Base-by-base conservation (phyloP, 2,797 vertebrate genomes). In the Smutsia gigantea region DNA sequence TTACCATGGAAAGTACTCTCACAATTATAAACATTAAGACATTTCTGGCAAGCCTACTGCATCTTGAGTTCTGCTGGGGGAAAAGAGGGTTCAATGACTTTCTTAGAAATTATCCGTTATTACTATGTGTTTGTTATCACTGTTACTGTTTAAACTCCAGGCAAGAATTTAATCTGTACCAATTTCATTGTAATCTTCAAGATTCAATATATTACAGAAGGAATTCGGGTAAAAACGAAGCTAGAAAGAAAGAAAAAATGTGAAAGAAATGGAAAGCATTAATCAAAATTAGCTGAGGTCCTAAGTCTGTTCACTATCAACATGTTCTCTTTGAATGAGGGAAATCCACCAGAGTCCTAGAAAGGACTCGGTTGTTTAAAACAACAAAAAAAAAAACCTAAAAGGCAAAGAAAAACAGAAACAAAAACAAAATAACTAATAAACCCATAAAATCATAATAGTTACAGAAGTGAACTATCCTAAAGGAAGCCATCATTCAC, bases 301-400 rank as follows among this genome's bases (percentile, higher is more conserved):
- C 5, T 34, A 69, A 74, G 31, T 63, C 3, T 23, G 0, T n/a
- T 87, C 25, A 59, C 82, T 96, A 90, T 92, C 71, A 66, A 74
- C 53, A 64, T 53, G 17, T 29, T 85, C 21, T 74, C 18, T 71
- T 53, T 97, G 21, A 66, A 84, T 42, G 57, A 81, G 19, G n/a
- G 59, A 63, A 61, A 1, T 61, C 39, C 72, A 95, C 93, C 72
- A 23, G 21, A 90, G 19, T 31, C 42, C 55, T 75, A 59, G 39
- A 91, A 63, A 71, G 87, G 13, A 0, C 0, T 34, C 0, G 1
- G 82, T 0, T 2, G 34, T 19, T 39, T 59, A 42, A 31, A 95
- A n/a, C 37, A 31, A n/a, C n/a, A n/a, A n/a, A 94, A 83, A 68
- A 14, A 94, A 81, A 94, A 66, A 46, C 27, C 3, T 61, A 55